These are phyloP conservation scores for Laterallus jamaicensis DNA, from an alignment of 2,113 vertebrate species.

Conservation along the genomic window DNA sequence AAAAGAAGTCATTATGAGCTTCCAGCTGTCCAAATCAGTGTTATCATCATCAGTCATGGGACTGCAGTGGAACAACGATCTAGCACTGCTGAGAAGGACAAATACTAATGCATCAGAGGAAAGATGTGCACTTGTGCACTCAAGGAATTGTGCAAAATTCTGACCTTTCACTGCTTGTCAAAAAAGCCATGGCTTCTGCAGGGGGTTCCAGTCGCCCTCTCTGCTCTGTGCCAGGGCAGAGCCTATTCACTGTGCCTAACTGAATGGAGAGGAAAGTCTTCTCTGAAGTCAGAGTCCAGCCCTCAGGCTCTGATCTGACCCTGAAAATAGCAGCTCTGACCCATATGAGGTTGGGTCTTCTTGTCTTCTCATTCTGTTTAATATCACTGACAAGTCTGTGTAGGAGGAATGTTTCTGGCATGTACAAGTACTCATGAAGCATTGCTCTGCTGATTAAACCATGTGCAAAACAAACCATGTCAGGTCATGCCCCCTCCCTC, in stretches of 20 bases:
- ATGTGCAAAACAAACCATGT: background rate
- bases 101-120: background rate
- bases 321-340: background rate
- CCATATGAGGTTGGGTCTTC: background rate
- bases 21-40: background rate
- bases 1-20: background rate
- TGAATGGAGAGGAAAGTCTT: background rate
- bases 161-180: background rate
- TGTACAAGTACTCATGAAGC: background rate
- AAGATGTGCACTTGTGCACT: background rate
- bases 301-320: background rate
- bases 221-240: background rate
- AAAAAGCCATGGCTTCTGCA: background rate
- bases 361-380: constrained; percentile 1
- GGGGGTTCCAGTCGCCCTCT: background rate
- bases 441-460: constrained; percentile 9
- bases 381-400: constrained; percentile 4
- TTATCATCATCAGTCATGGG: background rate
- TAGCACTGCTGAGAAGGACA: background rate
- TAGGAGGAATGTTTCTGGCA: constrained; percentile 5
- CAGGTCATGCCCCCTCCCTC: background rate
- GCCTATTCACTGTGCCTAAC: background rate
- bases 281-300: background rate
- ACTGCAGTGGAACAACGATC: background rate
- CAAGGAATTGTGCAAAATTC: background rate